Conservation (phyloP, 2,888 invertebrate species). For the Orthosia cruda region DNA sequence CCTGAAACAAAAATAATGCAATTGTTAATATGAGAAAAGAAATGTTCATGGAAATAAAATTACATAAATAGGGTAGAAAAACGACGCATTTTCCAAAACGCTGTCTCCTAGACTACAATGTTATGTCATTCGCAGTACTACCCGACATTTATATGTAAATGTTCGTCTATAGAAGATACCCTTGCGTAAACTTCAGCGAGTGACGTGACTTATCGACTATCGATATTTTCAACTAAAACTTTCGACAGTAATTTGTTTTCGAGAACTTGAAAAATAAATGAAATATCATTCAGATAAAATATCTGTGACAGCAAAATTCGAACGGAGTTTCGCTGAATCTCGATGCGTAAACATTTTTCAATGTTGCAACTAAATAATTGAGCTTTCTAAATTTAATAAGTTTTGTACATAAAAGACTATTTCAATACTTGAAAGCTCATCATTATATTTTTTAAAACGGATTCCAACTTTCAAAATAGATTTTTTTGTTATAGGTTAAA, state of each 20-base stretch:
- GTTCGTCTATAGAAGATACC: conserved; percentile 65
- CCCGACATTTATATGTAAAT: conserved; percentile 76
- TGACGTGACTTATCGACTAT: conserved; percentile 53
- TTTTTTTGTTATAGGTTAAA: neutral
- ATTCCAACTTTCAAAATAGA: conserved; percentile 9
- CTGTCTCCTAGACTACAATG: conserved; percentile 62
- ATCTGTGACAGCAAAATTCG: no score
- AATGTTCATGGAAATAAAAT: no score
- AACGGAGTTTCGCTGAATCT: no score
- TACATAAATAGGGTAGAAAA: no score
- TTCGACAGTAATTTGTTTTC: conserved; percentile 55
- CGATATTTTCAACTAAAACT: conserved; percentile 58
- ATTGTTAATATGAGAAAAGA: no score
- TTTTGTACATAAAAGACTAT: conserved; percentile 15
- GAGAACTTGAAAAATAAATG: conserved; percentile 30
- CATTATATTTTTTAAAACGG: conserved; percentile 21
- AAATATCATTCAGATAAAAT: no score
- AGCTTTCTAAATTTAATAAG: conserved; percentile 31
- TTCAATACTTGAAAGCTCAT: neutral
- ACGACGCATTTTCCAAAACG: neutral
- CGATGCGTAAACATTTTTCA: no score
- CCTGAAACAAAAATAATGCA: no score
- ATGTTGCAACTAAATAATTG: no score
- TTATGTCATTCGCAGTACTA: conserved; percentile 75
- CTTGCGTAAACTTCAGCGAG: conserved; percentile 67